A percentile compares a stretch with the other conserved stretches of the same genome.
These are phyloP conservation scores for Trinorchestia longiramus DNA, from an alignment of 1,140 invertebrate genomes.

Conservation along the genomic window DNA sequence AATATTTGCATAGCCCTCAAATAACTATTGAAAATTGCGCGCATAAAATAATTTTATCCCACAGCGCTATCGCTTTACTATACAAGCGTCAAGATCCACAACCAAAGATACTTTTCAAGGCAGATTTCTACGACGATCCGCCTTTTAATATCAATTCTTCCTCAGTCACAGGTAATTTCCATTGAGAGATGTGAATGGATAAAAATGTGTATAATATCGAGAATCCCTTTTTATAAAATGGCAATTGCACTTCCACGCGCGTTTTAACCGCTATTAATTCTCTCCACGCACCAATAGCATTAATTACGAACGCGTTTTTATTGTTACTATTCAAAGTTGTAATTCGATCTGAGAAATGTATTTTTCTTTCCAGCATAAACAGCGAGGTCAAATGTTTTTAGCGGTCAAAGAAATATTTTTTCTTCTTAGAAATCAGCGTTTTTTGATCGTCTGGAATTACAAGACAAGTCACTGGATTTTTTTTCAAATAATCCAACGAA, in stretches of 20 bases:
- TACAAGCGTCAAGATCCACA: too few relatives aligned
- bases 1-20: too few relatives aligned
- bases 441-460: too few relatives aligned
- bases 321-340: background rate
- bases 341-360: background rate
- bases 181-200: background rate
- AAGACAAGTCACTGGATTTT: too few relatives aligned
- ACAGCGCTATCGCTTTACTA: too few relatives aligned
- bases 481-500: too few relatives aligned
- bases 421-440: background rate
- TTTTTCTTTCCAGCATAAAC: background rate
- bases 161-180: background rate
- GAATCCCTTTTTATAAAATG: background rate
- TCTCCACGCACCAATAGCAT: background rate
- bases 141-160: too few relatives aligned
- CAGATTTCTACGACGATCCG: too few relatives aligned
- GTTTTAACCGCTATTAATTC: background rate
- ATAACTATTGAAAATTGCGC: too few relatives aligned
- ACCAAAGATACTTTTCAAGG: too few relatives aligned
- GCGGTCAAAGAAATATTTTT: background rate
- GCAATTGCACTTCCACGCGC: background rate
- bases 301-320: background rate
- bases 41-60: too few relatives aligned
- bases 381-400: background rate
- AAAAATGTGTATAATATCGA: background rate